Base-by-base conservation (phyloP, 2,888 invertebrate genomes). In the Spilarctia lutea region DNA sequence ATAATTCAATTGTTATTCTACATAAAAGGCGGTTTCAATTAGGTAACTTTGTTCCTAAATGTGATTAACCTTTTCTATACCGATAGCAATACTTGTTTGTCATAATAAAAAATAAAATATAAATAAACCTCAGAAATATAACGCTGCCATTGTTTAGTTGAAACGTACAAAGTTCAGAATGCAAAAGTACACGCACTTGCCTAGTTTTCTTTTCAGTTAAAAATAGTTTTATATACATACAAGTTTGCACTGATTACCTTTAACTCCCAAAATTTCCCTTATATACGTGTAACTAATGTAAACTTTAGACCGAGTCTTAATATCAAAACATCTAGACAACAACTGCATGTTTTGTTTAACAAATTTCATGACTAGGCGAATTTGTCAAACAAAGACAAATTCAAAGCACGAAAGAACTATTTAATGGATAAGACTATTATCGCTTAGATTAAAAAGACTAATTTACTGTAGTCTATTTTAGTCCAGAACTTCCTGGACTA, bases 401-500 rank as follows among this genome's bases (percentile, higher is more conserved):
- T 65, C 16, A 30, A 10, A 27, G 33, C 35, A 16, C 39, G 7
- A 35, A 52, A 68, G 30, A 68, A 33, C 33, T 68, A 63, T 65
- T 65, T 65, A 65, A 71, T 71, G 18, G 42, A 65, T 45, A 71
- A 71, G 39, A 56, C 33, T 72, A 56, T 35, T 30, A 72, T 20
- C 24, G 39, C 45, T 30, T 33, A 78, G 48, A 70, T 68, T 45
- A n/a, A n/a, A n/a, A n/a, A n/a, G n/a, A n/a, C n/a, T n/a, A n/a
- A n/a, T n/a, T n/a, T n/a, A n/a, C n/a, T n/a, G n/a, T n/a, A n/a
- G n/a, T n/a, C n/a, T n/a, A n/a, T n/a, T n/a, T n/a, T n/a, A n/a
- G n/a, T n/a, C n/a, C n/a, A 75, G 72, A 76, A 73, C 66, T 81
- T 67, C 71, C 73, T 39, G 69, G 30, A 75, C 71, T 65, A 33